A percentile compares a stretch with the other conserved stretches of the same genome.
Conservation (phyloP, 2,797 vertebrate species). For the Melanotaenia boesemani region DNA sequence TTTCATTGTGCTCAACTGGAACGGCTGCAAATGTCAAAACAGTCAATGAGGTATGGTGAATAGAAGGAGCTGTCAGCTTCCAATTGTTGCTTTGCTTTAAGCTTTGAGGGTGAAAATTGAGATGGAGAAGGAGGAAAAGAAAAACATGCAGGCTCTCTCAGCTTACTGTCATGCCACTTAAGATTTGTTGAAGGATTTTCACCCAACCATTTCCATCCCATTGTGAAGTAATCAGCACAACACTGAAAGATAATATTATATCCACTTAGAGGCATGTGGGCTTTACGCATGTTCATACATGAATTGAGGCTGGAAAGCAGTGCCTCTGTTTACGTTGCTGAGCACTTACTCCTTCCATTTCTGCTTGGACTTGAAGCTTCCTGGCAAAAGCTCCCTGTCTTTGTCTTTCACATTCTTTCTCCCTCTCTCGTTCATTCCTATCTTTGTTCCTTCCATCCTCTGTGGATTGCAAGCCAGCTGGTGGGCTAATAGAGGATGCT, state of each 20-base stretch:
- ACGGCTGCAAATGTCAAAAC: constrained; percentile 77
- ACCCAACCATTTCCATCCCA: constrained; percentile 77
- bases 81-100: constrained; percentile 77
- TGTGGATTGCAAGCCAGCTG: constrained; percentile 76
- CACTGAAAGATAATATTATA: constrained; percentile 83
- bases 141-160: constrained; percentile 83
- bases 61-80: constrained; percentile 73
- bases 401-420: constrained; percentile 56
- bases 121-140: constrained; percentile 70
- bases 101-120: constrained; percentile 71
- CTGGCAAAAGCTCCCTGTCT: constrained; percentile 50
- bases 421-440: constrained; percentile 36
- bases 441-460: constrained; percentile 55
- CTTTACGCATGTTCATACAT: constrained; percentile 77
- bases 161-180: constrained; percentile 83
- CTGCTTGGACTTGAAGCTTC: constrained; percentile 66
- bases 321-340: constrained; percentile 71
- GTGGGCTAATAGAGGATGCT: constrained; percentile 81
- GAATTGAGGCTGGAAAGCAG: constrained; percentile 63
- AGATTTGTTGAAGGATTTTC: constrained; percentile 83
- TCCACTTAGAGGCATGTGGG: constrained; percentile 80
- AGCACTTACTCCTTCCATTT: constrained; percentile 53
- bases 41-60: constrained; percentile 71
- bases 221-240: constrained; percentile 80
- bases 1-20: constrained; percentile 67